Evolutionary conservation across 2,797 vertebrate genomes (phyloP).

Genomic region (Neomorphus geoffroyi): DNA sequence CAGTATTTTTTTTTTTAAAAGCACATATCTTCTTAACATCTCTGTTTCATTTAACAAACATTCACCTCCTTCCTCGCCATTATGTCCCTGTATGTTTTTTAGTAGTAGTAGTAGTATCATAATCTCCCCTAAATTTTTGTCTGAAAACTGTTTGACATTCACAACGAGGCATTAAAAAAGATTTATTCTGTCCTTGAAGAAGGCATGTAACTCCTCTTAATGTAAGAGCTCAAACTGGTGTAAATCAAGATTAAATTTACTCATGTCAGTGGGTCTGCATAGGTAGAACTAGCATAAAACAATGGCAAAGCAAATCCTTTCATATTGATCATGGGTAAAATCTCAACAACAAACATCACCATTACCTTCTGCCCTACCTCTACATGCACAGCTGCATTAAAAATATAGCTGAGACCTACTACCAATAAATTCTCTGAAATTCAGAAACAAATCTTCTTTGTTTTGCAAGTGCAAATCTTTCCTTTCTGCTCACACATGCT

Average conservation of each 20-base stretch:
- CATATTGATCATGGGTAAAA: neutral
- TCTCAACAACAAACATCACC: neutral
- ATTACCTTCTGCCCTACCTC: neutral
- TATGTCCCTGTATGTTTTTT: neutral
- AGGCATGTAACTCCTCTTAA: neutral
- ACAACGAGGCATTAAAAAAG: conserved; percentile 2
- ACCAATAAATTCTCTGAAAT: neutral
- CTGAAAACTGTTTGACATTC: conserved; percentile 22
- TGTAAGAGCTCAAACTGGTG: neutral
- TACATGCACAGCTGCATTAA: neutral
- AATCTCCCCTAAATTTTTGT: neutral
- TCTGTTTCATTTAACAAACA: neutral
- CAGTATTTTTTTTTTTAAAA: neutral
- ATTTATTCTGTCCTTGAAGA: conserved; percentile 31
- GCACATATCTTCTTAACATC: neutral
- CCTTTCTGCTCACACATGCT: neutral
- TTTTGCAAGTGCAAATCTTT: neutral
- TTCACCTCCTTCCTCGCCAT: neutral
- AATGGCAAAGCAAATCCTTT: neutral
- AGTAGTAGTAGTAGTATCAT: neutral
- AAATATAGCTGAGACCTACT: neutral
- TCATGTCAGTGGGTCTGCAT: neutral
- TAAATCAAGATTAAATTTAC: conserved; percentile 33
- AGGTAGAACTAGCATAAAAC: neutral
- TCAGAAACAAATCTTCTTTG: neutral